Base-by-base conservation (phyloP, 2,797 vertebrate species). In the Poecilia gillii region DNA sequence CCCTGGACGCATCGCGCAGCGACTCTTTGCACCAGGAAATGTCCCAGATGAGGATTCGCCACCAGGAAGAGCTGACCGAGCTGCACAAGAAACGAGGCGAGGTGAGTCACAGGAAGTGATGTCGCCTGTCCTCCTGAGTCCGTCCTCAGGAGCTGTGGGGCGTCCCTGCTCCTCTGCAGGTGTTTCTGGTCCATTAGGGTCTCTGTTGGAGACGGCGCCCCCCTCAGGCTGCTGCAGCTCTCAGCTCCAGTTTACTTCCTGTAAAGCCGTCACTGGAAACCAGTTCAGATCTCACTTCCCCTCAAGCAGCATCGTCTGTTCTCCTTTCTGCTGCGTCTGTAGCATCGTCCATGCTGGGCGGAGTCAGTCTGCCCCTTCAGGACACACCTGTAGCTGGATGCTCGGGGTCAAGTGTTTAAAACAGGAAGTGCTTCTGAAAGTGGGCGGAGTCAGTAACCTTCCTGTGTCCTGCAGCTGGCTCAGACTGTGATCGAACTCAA, bases 41-140 rank as follows among this genome's bases (percentile, higher is more conserved):
- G 97, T 95, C 97, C 78, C 96, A 97, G 85, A 96, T 99, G 95
- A 96, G 96, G 82, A 99, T 99, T 59, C 96, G 93, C 78, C 97
- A 99, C 87, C 98, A 99, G 78, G 98, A 99, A 90, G 98, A 99
- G 83, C 94, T 99, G 81, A 99, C 98, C 0, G 98, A 99, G 77
- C 94, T 99, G 70, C 98, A 99, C 92, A 99, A 99, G 94, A 99
- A 99, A 72, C 96, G 98, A 76, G 98, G 98, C 51, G 98, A 99
- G 97, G 98, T 99, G 86, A 39, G 91, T 46, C 14, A 51, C 73
- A 59, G 53, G 53, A 59, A 74, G 72, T 74, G 49, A 57, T 28
- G 73, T 57, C 53, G 9, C 41, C 53, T 18, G 39, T 55, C 53
- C 51, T 41, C 8, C 73, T 31, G 39, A 28, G 13, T 13, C 57